Base-by-base conservation (phyloP, 2,797 vertebrate species). In the Pantherophis vulpinus region DNA sequence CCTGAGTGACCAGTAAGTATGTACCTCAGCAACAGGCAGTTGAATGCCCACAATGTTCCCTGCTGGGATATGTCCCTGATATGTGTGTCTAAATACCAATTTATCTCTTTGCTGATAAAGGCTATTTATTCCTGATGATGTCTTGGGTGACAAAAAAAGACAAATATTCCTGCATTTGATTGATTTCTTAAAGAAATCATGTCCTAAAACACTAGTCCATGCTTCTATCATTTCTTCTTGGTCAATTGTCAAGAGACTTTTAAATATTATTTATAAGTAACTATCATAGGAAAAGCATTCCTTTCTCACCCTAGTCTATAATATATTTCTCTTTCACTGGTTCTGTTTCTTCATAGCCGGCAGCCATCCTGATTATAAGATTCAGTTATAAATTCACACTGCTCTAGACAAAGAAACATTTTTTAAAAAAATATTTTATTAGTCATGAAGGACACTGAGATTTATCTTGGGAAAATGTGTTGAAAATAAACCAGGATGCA, bases 311-410 rank as follows among this genome's bases (percentile, higher is more conserved):
- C 63, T 88, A 23, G 32, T 11, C 8, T 87, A 42, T 47, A 91
- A 11, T 91, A 14, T 90, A 60, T 91, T 92, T 93, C 89, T 95
- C 9, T 54, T 93, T 94, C 93, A 56, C 42, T 92, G 61, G 92
- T 59, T 74, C 89, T 37, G 37, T 92, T 63, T 87, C 89, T 8
- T 79, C 37, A 27, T 42, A 83, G 42, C 32, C 47, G n/a, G 47
- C 90, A 89, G 51, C 32, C 11, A 13, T 29, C 0, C 63, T 92
- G 56, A 88, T 92, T 93, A 0, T 7, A 18, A 37, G 70, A 90
- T 29, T n/a, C 59, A 63, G 16, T 92, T 91, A 0, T 51, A 51
- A 60, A 92, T 92, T 87, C 86, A 32, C 11, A 32, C 58, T 94
- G 91, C 66, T 42, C 59, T 60, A 79, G 29, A 7, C n/a, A 92